Evolutionary conservation across 2,113 vertebrate species (phyloP).

Genomic region (Hippotragus niger): DNA sequence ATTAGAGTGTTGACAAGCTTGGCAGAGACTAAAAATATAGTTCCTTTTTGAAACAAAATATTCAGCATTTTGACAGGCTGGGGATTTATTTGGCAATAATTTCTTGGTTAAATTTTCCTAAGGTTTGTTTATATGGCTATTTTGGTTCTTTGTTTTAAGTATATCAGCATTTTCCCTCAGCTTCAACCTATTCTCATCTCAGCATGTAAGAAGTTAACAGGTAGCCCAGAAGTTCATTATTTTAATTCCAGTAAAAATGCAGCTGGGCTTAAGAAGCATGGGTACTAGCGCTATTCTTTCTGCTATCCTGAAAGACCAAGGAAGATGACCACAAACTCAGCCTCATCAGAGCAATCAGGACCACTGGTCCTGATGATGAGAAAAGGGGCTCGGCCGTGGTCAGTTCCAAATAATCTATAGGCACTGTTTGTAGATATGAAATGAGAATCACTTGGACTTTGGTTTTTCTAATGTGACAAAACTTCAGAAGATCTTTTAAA

Average conservation of each 20-base stretch:
- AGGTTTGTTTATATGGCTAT: conserved; percentile 76
- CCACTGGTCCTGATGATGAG: background rate
- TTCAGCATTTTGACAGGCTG: conserved; percentile 76
- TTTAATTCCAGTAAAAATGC: conserved; percentile 59
- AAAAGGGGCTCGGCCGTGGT: background rate
- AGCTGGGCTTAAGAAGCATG: conserved; percentile 15
- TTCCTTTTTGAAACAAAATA: conserved; percentile 75
- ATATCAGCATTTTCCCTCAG: conserved; percentile 63
- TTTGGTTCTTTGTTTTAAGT: conserved; percentile 74
- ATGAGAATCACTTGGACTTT: background rate
- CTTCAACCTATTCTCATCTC: conserved; percentile 56
- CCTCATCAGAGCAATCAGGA: background rate
- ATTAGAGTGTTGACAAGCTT: conserved; percentile 61
- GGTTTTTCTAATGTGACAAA: background rate
- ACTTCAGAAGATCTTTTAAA: background rate
- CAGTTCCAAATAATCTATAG: background rate
- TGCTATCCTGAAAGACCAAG: background rate
- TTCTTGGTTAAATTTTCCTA: conserved; percentile 65
- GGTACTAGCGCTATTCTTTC: background rate
- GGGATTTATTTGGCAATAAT: conserved; percentile 67
- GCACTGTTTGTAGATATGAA: background rate
- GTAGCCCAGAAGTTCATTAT: conserved; percentile 53
- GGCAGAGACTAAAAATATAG: conserved; percentile 69
- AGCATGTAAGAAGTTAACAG: conserved; percentile 75
- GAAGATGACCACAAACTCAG: background rate